Conservation (phyloP, 2,797 vertebrate genomes). For the Diplodus puntazzo region DNA sequence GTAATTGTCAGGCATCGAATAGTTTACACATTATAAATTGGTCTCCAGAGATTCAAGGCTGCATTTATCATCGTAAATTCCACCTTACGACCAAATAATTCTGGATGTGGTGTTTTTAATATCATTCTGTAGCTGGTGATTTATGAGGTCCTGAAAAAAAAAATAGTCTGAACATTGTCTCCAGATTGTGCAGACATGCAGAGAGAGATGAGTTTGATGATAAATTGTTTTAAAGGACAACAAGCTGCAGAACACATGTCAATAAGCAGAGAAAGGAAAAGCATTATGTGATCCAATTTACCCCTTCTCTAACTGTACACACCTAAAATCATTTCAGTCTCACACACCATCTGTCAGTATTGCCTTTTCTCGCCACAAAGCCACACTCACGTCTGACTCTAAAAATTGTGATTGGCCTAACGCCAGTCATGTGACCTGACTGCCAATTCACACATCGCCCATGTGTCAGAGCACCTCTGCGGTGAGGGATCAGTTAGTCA, state of each 20-base stretch:
- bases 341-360: slow-evolving; percentile 60
- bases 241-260: background rate
- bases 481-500: slow-evolving; percentile 80
- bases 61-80: slow-evolving; percentile 49
- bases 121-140: slow-evolving; percentile 8
- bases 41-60: slow-evolving; percentile 74
- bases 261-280: slow-evolving; percentile 16
- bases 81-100: slow-evolving; percentile 45
- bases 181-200: background rate
- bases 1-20: slow-evolving; percentile 70
- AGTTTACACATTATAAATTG: slow-evolving; percentile 78
- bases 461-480: slow-evolving; percentile 58
- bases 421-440: slow-evolving; percentile 65
- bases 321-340: slow-evolving; percentile 42
- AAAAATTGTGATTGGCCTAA: slow-evolving; percentile 48
- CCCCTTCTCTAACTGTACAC: slow-evolving; percentile 18
- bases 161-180: background rate
- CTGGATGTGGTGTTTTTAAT: slow-evolving; percentile 27
- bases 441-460: slow-evolving; percentile 66
- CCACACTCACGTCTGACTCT: slow-evolving; percentile 23
- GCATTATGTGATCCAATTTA: slow-evolving; percentile 25
- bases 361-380: slow-evolving; percentile 26
- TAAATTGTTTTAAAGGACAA: background rate
- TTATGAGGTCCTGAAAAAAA: slow-evolving; percentile 11
- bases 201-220: background rate